These are phyloP conservation scores for Drosophila pegasa DNA, from an alignment of 2,888 invertebrate species.

Conservation along the genomic window DNA sequence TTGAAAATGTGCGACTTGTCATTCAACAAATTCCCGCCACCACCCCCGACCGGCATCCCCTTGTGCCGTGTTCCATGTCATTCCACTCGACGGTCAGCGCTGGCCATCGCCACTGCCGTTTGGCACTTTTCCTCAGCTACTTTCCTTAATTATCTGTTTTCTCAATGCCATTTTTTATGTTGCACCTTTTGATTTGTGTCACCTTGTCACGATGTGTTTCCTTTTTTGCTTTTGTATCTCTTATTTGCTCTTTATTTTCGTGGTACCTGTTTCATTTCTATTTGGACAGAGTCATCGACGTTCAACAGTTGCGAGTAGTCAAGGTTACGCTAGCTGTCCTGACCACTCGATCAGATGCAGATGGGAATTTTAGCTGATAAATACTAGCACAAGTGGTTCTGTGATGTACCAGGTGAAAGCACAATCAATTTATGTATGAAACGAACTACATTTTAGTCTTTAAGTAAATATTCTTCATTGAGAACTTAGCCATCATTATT, in stretches of 20 bases:
- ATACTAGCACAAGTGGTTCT: background rate
- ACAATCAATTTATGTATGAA: background rate
- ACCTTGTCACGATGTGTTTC: constrained; percentile 37
- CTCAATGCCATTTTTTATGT: constrained; percentile 77
- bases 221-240: constrained; percentile 15
- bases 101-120: constrained; percentile 33
- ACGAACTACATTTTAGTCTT: background rate
- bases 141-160: constrained; percentile 73
- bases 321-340: constrained; percentile 34
- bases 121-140: constrained; percentile 47
- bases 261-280: constrained; percentile 50
- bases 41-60: constrained; percentile 29
- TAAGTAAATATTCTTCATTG: background rate
- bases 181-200: constrained; percentile 78
- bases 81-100: constrained; percentile 54
- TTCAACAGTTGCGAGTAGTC: constrained; percentile 41
- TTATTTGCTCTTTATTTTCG: constrained; percentile 21
- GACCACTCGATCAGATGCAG: background rate
- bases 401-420: no score
- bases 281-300: constrained; percentile 43
- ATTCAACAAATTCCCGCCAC: constrained; percentile 64
- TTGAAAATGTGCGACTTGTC: constrained; percentile 82
- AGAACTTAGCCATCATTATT: background rate
- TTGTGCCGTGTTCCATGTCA: constrained; percentile 50
- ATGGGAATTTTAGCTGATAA: background rate